Evolutionary conservation across 2,113 vertebrate genomes (phyloP).

Genomic region (Macaca nemestrina): DNA sequence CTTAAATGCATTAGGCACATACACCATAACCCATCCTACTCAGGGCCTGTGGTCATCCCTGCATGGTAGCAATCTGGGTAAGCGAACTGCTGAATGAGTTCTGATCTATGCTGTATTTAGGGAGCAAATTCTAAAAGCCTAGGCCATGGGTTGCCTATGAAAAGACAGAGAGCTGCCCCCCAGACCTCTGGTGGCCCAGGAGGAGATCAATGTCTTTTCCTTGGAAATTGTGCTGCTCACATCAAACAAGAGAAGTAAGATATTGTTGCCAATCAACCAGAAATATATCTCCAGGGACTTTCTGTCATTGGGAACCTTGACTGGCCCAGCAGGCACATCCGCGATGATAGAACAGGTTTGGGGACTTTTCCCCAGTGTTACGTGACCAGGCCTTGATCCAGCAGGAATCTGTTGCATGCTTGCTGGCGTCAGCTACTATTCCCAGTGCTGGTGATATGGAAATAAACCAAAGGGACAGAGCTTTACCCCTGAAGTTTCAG

Average conservation of each 20-base stretch:
- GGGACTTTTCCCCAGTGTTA: not conserved
- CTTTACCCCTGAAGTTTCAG: not conserved
- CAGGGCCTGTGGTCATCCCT: not conserved
- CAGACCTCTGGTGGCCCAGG: not conserved
- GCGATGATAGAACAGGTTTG: not conserved
- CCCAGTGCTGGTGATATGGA: not conserved
- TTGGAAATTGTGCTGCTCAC: not conserved
- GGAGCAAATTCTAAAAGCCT: not conserved
- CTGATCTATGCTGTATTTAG: not conserved
- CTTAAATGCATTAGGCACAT: too few relatives aligned
- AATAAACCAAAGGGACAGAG: not conserved
- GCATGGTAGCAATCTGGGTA: too few relatives aligned
- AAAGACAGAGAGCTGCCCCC: not conserved
- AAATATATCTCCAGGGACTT: not conserved
- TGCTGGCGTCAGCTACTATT: rapidly evolving
- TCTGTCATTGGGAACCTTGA: rapidly evolving
- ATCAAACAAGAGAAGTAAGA: not conserved
- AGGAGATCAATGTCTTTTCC: not conserved
- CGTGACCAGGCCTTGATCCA: not conserved
- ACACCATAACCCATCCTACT: not conserved
- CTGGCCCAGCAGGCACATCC: not conserved
- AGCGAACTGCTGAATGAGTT: too few relatives aligned
- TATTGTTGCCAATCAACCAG: not conserved
- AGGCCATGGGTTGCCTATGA: not conserved
- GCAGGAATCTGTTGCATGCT: rapidly evolving